Evolutionary conservation across 2,888 invertebrate species (phyloP).

Genomic region (Scaptomyza flava): DNA sequence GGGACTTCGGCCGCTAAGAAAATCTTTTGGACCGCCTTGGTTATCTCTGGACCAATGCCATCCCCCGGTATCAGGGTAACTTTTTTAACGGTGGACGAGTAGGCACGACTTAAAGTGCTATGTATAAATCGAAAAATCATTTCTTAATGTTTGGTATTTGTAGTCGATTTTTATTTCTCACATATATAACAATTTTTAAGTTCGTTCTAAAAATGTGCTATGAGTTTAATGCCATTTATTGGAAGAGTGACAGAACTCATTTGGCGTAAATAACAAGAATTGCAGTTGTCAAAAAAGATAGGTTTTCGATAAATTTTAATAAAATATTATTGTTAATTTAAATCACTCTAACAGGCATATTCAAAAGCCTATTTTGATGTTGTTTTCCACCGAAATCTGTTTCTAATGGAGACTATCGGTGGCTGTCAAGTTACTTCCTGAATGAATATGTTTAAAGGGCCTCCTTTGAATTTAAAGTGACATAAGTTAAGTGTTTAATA

Average conservation of each 20-base stretch:
- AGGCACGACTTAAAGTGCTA: conserved; percentile 68
- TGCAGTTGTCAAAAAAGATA: background rate
- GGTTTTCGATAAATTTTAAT: background rate
- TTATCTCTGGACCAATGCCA: conserved; percentile 99
- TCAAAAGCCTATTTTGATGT: background rate
- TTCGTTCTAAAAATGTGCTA: background rate
- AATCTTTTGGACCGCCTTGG: conserved; percentile 98
- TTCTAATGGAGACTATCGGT: background rate
- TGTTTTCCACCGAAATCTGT: background rate
- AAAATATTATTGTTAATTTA: background rate
- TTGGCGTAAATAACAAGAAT: background rate
- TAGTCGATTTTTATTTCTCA: background rate
- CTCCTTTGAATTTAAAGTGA: no score
- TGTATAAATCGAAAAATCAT: conserved; percentile 17
- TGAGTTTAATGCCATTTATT: conserved; percentile 9
- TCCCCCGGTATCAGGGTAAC: conserved; percentile 99
- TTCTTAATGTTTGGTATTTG: background rate
- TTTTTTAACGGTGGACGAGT: conserved; percentile 87
- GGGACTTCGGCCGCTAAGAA: conserved; percentile 97
- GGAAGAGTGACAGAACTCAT: background rate
- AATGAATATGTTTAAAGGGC: no score
- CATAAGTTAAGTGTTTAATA: no score
- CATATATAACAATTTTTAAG: background rate
- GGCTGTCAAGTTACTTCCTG: background rate
- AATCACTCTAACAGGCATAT: background rate